Percentiles rank a stretch among this genome's conserved stretches.
These are phyloP conservation scores for Trachemys scripta DNA, from an alignment of 2,113 vertebrate genomes.

Conservation along the genomic window DNA sequence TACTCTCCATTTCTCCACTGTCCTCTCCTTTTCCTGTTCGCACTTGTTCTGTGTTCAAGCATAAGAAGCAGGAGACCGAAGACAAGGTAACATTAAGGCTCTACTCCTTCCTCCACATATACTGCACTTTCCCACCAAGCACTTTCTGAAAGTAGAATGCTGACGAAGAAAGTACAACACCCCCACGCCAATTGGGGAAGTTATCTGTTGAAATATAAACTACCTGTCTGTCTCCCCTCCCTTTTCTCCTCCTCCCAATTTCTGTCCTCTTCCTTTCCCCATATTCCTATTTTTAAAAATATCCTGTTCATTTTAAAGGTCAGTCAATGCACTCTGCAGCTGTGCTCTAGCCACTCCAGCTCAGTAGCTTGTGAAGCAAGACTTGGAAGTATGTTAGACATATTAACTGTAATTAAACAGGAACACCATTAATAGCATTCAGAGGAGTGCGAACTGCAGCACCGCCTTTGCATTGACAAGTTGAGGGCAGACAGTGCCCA, in stretches of 20 bases:
- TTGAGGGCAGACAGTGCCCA: constrained; percentile 8
- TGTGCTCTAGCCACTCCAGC: constrained; percentile 47
- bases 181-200: too few species aligned
- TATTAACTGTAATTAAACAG: constrained; percentile 63
- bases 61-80: neutral
- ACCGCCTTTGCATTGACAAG: constrained; percentile 16
- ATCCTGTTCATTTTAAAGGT: neutral
- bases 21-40: neutral
- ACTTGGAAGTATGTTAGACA: constrained; percentile 53
- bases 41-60: neutral
- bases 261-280: neutral
- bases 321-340: neutral
- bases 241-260: neutral
- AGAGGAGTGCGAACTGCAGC: constrained; percentile 20
- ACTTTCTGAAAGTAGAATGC: neutral
- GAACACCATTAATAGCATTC: constrained; percentile 63
- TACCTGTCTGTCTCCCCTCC: neutral
- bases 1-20: neutral
- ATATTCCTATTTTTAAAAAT: neutral
- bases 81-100: neutral
- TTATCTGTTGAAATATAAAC: neutral
- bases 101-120: neutral
- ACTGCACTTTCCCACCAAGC: neutral
- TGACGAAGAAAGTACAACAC: too few species aligned
- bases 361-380: constrained; percentile 50